Conservation (phyloP, 2,888 invertebrate genomes). For the Spicauda simplicius region DNA sequence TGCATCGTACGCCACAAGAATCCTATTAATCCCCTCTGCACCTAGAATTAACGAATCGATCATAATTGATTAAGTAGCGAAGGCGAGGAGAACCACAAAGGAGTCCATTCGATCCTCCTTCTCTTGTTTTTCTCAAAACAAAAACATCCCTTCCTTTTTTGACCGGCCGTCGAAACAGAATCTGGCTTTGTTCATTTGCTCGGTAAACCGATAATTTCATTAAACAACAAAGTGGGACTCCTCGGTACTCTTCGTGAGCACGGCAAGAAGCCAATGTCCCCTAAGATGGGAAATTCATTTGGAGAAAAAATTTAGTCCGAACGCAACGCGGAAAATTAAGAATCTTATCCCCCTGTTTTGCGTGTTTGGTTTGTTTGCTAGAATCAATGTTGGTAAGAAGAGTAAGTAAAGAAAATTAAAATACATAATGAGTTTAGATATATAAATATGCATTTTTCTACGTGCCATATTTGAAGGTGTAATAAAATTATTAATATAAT, state of each 20-base stretch:
- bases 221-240: constrained; percentile 84
- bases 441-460: too few relatives aligned
- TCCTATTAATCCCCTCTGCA: constrained; percentile 67
- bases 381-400: background rate
- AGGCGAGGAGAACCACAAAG: constrained; percentile 73
- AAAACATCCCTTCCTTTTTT: constrained; percentile 77
- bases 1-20: constrained; percentile 34
- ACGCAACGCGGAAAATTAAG: constrained; percentile 66
- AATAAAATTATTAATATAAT: too few relatives aligned
- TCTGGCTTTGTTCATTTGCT: constrained; percentile 85
- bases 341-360: constrained; percentile 49
- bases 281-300: constrained; percentile 81
- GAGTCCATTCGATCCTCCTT: constrained; percentile 68
- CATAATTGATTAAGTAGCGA: constrained; percentile 82
- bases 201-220: constrained; percentile 85
- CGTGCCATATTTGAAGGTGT: too few relatives aligned
- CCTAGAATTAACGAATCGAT: constrained; percentile 80
- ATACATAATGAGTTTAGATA: too few relatives aligned
- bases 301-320: constrained; percentile 74
- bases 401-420: background rate
- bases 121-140: constrained; percentile 57
- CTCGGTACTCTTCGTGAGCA: constrained; percentile 76
- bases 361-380: constrained; percentile 45
- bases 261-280: constrained; percentile 84
- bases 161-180: constrained; percentile 74